These are phyloP conservation scores for Diloba caeruleocephala DNA, from an alignment of 2,888 invertebrate species.

Conservation along the genomic window DNA sequence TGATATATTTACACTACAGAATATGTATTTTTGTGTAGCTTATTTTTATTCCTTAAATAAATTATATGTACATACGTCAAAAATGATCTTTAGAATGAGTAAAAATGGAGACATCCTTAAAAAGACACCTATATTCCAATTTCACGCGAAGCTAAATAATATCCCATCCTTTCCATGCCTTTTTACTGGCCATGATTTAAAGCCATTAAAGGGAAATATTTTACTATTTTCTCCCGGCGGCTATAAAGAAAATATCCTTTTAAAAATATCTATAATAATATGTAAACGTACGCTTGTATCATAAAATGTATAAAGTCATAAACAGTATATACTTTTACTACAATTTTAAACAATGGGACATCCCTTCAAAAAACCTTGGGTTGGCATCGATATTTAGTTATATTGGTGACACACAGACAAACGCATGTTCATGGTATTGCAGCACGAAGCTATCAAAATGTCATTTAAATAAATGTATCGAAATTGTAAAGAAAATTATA, in stretches of 20 bases:
- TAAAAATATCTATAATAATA: conserved; percentile 30
- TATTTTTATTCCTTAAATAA: too few relatives aligned
- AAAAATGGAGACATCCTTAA: too few relatives aligned
- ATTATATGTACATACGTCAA: too few relatives aligned
- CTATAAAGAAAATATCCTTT: conserved; percentile 29
- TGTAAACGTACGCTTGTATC: conserved; percentile 41
- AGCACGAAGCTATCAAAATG: too few relatives aligned
- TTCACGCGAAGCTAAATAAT: conserved; percentile 9
- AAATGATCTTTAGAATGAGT: too few relatives aligned
- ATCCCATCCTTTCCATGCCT: not conserved
- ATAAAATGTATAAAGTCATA: conserved; percentile 47
- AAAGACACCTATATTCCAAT: too few relatives aligned
- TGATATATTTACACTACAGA: too few relatives aligned
- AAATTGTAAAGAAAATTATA: too few relatives aligned
- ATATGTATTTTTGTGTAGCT: too few relatives aligned
- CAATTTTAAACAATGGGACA: conserved; percentile 28
- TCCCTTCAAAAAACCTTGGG: conserved; percentile 33
- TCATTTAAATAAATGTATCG: too few relatives aligned
- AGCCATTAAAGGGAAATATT: conserved; percentile 38
- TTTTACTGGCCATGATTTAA: not conserved
- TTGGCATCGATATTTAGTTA: conserved; percentile 40
- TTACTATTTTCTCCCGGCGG: conserved; percentile 17
- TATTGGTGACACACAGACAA: conserved; percentile 19
- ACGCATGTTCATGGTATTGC: not conserved
- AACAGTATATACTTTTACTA: conserved; percentile 36